Base-by-base conservation (phyloP, 92 coral and sea anemone species). In the Bergia sp. region DNA sequence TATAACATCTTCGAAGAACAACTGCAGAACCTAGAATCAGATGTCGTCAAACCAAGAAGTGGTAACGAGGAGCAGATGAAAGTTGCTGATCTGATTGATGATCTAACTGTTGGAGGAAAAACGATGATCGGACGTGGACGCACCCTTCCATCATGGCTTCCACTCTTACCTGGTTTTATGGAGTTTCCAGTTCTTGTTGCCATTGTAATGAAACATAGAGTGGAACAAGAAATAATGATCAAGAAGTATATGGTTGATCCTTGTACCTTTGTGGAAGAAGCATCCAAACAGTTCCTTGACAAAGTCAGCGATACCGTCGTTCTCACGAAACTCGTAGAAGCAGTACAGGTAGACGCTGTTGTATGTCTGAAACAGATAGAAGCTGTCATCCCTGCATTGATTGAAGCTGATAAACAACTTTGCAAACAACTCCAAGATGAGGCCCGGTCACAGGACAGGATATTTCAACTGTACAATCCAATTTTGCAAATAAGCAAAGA, bases 211-310 rank as follows among this genome's bases (percentile, higher is more conserved):
- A n/a, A n/a, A n/a, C n/a, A n/a, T n/a, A n/a, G n/a, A n/a, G n/a
- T n/a, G n/a, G n/a, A n/a, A n/a, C n/a, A n/a, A n/a, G n/a, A n/a
- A n/a, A n/a, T n/a, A n/a, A 86, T 37, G 61, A 18, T 77, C 67
- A 69, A 45, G 18, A 20, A 66, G 45, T 92, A 87, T 79, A 73
- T 37, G 39, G 65, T 74, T 0, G 86, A 92, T 69, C 86, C 43
- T 71, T 73, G 92, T 55, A 82, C 15, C 12, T 86, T 85, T 40
- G 80, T 93, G 90, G 66, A 37, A 10, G 55, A 91, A 12, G 37
- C 11, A 40, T 79, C 79, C 38, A 57, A 40, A 67, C 58, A 21
- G 13, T 88, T 37, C 50, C 58, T 88, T 29, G 79, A 39, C 11
- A 0, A 3, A 0, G 18, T 88, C 16, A 43, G 47, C 6, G 65